A percentile compares a stretch with the other conserved stretches of the same genome.
These are phyloP conservation scores for Crypturellus undulatus DNA, from an alignment of 2,113 vertebrate genomes.

Conservation along the genomic window DNA sequence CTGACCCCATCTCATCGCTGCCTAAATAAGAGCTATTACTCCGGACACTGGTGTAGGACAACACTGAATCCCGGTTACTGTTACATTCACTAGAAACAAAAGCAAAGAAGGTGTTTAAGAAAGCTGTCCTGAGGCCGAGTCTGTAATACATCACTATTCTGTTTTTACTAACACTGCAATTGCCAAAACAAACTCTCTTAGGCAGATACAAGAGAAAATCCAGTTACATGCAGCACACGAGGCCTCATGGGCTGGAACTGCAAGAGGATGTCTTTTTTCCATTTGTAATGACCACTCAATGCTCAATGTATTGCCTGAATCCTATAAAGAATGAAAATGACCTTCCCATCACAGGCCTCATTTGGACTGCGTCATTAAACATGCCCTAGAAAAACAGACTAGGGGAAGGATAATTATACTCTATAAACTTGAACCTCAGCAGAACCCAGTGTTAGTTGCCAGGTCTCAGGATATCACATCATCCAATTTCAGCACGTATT, in stretches of 20 bases:
- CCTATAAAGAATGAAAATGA: not conserved
- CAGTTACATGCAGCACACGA: not conserved
- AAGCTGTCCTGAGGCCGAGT: not conserved
- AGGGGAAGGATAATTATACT: not conserved
- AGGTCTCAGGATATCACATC: not conserved
- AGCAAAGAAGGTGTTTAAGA: not conserved
- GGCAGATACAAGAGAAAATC: not conserved
- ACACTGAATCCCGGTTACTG: slow-evolving; percentile 96
- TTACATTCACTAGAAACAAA: slow-evolving; percentile 89
- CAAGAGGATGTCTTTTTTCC: not conserved
- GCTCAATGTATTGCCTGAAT: not conserved
- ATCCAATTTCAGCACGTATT: not conserved
- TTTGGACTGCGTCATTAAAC: not conserved
- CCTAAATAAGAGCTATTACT: slow-evolving; percentile 98
- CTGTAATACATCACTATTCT: not conserved
- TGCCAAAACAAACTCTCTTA: not conserved
- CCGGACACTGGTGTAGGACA: slow-evolving; percentile 96
- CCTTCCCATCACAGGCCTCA: not conserved
- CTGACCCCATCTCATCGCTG: slow-evolving; percentile 98
- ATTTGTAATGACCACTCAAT: not conserved
- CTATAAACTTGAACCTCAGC: not conserved
- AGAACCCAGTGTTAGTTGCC: not conserved
- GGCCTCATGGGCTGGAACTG: not conserved
- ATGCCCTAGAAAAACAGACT: not conserved
- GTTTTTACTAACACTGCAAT: not conserved